Conservation (phyloP, 2,113 vertebrate species). For the Alectura lathami region DNA sequence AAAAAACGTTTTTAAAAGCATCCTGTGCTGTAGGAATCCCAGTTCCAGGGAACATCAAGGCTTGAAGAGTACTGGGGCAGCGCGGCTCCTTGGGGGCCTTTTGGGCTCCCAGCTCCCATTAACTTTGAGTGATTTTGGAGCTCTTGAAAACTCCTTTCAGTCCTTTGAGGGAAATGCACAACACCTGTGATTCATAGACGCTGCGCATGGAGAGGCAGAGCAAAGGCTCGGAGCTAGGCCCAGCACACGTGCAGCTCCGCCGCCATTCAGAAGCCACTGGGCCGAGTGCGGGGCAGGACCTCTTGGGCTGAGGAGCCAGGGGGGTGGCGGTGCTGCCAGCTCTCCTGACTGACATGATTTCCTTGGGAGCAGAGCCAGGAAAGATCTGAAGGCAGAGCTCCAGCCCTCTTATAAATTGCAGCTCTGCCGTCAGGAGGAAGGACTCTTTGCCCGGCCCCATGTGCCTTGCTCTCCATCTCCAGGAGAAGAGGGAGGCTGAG, state of each 20-base stretch:
- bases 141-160: slow-evolving; percentile 65
- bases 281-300: neutral
- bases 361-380: slow-evolving; percentile 28
- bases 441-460: neutral
- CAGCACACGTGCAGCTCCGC: neutral
- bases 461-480: neutral
- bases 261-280: neutral
- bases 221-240: neutral
- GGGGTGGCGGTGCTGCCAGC: neutral
- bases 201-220: neutral
- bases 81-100: neutral
- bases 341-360: slow-evolving; percentile 22
- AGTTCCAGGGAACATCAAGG: slow-evolving; percentile 18
- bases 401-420: neutral
- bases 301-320: neutral
- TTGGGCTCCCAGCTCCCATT: slow-evolving; percentile 41
- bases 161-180: slow-evolving; percentile 18
- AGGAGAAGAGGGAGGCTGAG: neutral
- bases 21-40: slow-evolving; percentile 31
- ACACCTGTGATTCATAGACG: slow-evolving; percentile 50
- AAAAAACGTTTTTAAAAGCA: slow-evolving; percentile 47
- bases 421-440: neutral
- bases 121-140: slow-evolving; percentile 64
- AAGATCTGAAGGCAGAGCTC: slow-evolving; percentile 50
- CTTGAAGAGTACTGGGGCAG: neutral